Base-by-base conservation (phyloP, 2,888 invertebrate genomes). In the Tipula unca region DNA sequence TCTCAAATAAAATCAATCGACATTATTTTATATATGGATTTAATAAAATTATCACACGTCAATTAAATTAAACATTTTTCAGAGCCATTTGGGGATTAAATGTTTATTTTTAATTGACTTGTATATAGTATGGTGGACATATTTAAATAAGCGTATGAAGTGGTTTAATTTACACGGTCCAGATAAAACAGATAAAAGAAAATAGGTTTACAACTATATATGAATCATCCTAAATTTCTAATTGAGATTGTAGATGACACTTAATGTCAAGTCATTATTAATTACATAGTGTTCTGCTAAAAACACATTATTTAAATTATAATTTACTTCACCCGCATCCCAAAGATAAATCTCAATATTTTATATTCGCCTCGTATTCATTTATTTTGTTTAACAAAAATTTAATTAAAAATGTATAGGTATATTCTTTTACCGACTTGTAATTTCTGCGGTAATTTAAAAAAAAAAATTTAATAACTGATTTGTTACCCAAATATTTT, bases 41-140 rank as follows among this genome's bases (percentile, higher is more conserved):
- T 69, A 69, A 69, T 69, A 69, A 69, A 69, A 69, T 25, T 69
- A 25, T 69, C 69, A 69, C 69, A 69, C 69, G 69, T 69, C 69
- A 25, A 69, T 69, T 69, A 69, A n/a, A 48, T 48, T 48, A 48
- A 17, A 48, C n/a, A 48, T n/a, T 48, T 48, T 17, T n/a, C 3
- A 3, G 3, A 48, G 48, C 1, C 20, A 69, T 69, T 25, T 20
- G 10, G 25, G 20, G 69, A 69, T 69, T 69, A 69, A 69, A 69
- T 69, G 69, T 69, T 69, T 69, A 69, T 69, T 69, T 69, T 69
- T 69, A 69, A 69, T 69, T 69, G 69, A 69, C 69, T 69, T 69
- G 69, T 69, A 25, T 25, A 25, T 54, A 17, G 17, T 54, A 3
- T 2, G 25, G 5, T 48, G 48, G 20, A 20, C 48, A 48, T 48